Evolutionary conservation across 2,113 vertebrate species (phyloP).

Genomic region (Xiphophorus maculatus): DNA sequence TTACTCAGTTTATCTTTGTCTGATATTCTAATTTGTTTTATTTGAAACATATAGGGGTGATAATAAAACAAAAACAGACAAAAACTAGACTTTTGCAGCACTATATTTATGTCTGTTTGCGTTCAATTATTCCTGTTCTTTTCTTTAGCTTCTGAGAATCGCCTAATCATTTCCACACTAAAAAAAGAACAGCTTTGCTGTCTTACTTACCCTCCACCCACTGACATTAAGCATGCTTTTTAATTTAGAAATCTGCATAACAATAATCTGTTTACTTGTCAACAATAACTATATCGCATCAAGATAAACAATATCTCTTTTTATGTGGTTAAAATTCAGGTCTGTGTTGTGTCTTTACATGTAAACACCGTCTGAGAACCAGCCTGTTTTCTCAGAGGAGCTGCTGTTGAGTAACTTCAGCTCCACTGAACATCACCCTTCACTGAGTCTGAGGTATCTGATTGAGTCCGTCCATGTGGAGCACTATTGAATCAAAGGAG

Average conservation of each 20-base stretch:
- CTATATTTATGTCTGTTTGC: background rate
- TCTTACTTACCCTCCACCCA: background rate
- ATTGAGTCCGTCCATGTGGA: constrained; percentile 80
- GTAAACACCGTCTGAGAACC: constrained; percentile 56
- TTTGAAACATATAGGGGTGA: background rate
- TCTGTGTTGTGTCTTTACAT: constrained; percentile 35
- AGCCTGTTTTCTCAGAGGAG: constrained; percentile 51
- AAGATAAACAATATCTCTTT: constrained; percentile 31
- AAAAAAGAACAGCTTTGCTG: background rate
- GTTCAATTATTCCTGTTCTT: background rate
- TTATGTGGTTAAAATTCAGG: constrained; percentile 25
- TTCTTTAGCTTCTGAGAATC: background rate
- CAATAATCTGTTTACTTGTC: background rate
- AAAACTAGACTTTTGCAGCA: background rate
- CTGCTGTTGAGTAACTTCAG: constrained; percentile 70
- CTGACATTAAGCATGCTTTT: background rate
- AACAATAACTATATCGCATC: background rate
- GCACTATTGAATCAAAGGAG: constrained; percentile 77
- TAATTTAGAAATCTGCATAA: background rate
- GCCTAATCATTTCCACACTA: too few relatives aligned
- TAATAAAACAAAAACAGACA: background rate
- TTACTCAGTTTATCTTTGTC: too few relatives aligned
- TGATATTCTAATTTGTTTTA: background rate
- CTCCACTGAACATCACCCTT: constrained; percentile 76
- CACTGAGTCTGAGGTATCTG: constrained; percentile 74